A percentile compares a stretch with the other conserved stretches of the same genome.
phyloP scores from a whole-genome alignment of 1,140 invertebrate species.

The Drosophila lacteicornis region DNA sequence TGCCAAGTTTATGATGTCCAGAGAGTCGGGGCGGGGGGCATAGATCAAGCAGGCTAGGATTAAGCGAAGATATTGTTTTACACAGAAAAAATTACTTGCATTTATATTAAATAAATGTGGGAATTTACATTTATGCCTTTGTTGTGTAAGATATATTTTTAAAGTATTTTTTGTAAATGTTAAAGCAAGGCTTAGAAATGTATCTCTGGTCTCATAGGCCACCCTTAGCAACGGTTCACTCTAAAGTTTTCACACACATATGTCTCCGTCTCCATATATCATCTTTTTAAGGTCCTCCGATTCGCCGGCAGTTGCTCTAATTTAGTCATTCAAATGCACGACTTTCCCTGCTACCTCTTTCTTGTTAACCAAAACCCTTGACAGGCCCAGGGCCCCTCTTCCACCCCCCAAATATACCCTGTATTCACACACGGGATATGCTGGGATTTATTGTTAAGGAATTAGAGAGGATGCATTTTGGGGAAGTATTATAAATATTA shows the following conservation, averaged over 20 bases:
- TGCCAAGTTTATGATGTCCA: conserved; percentile 46
- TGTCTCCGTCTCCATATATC: conserved; percentile 4
- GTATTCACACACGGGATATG: neutral
- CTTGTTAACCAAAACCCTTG: conserved; percentile 28
- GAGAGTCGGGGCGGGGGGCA: neutral
- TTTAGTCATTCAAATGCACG: conserved; percentile 40
- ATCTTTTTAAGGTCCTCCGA: conserved; percentile 17
- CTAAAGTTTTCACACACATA: neutral
- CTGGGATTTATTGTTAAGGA: neutral
- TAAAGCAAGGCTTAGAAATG: too few relatives aligned
- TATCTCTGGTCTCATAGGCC: too few relatives aligned
- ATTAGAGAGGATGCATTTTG: too few relatives aligned
- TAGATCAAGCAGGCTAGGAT: conserved; percentile 30
- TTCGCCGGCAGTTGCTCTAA: conserved; percentile 21
- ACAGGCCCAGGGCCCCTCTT: neutral
- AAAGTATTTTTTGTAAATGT: too few relatives aligned
- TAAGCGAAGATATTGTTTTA: neutral
- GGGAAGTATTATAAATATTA: neutral
- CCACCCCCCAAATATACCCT: conserved; percentile 5
- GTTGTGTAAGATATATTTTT: too few relatives aligned
- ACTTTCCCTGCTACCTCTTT: conserved; percentile 33
- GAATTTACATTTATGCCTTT: too few relatives aligned
- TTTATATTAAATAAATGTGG: too few relatives aligned
- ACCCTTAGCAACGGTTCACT: neutral
- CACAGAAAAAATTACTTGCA: too few relatives aligned